Percentiles rank a stretch among this genome's conserved stretches.
Conservation (phyloP, 2,888 invertebrate genomes). For the Epinotia demarniana region DNA sequence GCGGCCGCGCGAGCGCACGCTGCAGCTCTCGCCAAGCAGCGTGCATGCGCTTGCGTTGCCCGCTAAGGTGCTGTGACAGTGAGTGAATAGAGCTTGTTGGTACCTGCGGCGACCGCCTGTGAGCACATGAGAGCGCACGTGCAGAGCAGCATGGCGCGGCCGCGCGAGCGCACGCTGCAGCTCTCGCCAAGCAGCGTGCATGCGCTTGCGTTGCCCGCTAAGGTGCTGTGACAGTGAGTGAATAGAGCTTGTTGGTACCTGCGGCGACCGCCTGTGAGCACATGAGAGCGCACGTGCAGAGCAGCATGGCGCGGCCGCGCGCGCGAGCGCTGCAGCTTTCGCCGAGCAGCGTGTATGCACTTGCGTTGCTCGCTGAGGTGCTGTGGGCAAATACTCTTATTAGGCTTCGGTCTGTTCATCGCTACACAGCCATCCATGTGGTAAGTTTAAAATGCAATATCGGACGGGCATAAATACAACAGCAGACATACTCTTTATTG, state of each 20-base stretch:
- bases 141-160: constrained; percentile 72
- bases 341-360: constrained; percentile 75
- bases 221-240: constrained; percentile 75
- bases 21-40: no score
- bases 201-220: constrained; percentile 76
- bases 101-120: constrained; percentile 75
- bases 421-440: no score
- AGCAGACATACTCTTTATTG: no score
- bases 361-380: constrained; percentile 78
- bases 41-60: no score
- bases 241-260: no score
- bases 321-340: constrained; percentile 73
- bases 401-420: no score
- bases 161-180: constrained; percentile 68
- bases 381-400: constrained; percentile 52
- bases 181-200: constrained; percentile 79
- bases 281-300: constrained; percentile 76
- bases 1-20: no score
- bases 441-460: no score
- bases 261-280: constrained; percentile 77
- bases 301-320: constrained; percentile 71
- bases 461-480: no score
- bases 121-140: constrained; percentile 78
- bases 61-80: no score
- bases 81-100: no score